Evolutionary conservation across 1,140 invertebrate species (phyloP), one percentile per base, ranked within the genome.

Genomic region (Euglossa dilemma): DNA sequence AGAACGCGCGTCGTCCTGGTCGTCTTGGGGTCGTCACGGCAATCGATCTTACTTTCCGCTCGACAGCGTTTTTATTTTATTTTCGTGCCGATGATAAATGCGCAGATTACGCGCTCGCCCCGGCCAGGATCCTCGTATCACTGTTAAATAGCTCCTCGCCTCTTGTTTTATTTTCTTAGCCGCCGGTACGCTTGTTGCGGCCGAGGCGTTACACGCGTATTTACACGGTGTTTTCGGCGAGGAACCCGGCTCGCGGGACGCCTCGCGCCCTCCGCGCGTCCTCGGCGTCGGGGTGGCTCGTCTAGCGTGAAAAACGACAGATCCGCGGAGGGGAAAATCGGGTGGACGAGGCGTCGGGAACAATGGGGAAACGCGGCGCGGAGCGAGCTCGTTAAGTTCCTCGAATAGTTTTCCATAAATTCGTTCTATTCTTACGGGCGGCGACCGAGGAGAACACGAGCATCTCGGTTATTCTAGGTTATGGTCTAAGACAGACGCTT

Each of bases 401-500:
- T 23, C 47, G 80, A 67, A 82, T 43, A 54, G 63, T 67, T 76
- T 57, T 47, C 79, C 61, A 59, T 11, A 47, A 74, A 82, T 76
- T 71, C 47, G 74, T 78, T 64, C 61, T 67, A 67, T 82, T 76
- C 64, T 71, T 70, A 54, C 45, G 28, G 8, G 50, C n/a, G 52
- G 69, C 71, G 50, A n/a, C 45, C 54, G 56, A 47, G 47, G 47
- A 63, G 81, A 25, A 52, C 61, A 52, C 75, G 63, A 63, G 81
- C 74, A 75, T 82, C 72, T 85, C 43, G 64, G 69, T 74, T 84
- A 79, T 85, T 79, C 59, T 82, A 81, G 69, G 79, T 70, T 87
- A 88, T 77, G 85, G 78, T 78, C 71, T 54, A 61, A 86, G 82
- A 84, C 61, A 77, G n/a, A 74, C 52, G 72, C 50, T 81, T 88